Conservation (phyloP, 2,113 vertebrate species). For the Pelecanoides urinatrix region DNA sequence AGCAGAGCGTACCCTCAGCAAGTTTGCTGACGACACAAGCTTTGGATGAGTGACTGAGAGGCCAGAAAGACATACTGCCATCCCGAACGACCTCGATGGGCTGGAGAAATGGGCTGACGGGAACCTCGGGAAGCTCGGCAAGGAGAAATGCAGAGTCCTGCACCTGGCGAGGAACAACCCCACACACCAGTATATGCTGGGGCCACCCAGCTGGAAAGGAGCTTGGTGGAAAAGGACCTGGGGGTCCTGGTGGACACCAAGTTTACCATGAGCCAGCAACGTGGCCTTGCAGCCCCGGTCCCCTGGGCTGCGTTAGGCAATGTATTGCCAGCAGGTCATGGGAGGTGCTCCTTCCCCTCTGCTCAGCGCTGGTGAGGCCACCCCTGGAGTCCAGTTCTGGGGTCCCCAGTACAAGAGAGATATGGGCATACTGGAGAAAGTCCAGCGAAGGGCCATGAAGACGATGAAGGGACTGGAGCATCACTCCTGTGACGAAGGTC, state of each 20-base stretch:
- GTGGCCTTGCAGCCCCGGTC: rapidly evolving
- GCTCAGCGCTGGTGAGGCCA: neutral
- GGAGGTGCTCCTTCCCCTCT: neutral
- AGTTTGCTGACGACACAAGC: neutral
- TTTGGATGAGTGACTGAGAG: neutral
- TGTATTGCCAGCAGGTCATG: neutral
- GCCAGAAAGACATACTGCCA: neutral
- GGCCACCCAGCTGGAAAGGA: neutral
- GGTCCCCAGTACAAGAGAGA: neutral
- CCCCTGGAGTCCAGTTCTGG: neutral
- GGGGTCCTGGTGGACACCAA: neutral
- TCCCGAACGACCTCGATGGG: rapidly evolving
- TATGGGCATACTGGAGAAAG: neutral
- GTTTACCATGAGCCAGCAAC: neutral
- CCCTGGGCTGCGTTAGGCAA: neutral
- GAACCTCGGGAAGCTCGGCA: neutral
- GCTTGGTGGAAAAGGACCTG: neutral
- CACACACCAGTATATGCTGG: neutral
- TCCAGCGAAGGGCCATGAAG: neutral
- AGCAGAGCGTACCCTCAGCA: neutral
- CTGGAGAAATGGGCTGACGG: neutral
- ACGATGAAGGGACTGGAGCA: neutral
- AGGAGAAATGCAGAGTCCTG: neutral
- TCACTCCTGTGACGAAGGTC: neutral
- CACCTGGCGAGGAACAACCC: neutral